These are phyloP conservation scores for Centrocercus urophasianus DNA, from an alignment of 2,113 vertebrate genomes.

Conservation along the genomic window DNA sequence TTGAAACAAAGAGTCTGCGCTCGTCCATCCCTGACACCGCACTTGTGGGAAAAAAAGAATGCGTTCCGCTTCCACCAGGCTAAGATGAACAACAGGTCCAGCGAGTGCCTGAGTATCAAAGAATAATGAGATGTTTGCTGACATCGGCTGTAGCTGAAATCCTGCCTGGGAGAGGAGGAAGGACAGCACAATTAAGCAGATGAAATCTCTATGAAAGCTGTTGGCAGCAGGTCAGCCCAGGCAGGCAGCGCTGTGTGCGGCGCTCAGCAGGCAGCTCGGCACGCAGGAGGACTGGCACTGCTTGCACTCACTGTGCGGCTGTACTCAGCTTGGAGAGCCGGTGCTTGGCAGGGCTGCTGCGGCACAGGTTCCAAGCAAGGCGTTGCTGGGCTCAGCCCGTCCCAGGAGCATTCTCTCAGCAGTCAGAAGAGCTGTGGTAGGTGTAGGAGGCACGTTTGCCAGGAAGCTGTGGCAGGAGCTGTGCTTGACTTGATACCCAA, in stretches of 20 bases:
- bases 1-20: neutral
- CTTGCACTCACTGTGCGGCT: neutral
- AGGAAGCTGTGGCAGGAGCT: neutral
- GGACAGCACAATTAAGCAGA: neutral
- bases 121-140: neutral
- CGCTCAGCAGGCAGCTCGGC: neutral
- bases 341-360: neutral
- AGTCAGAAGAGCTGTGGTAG: neutral
- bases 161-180: neutral
- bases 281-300: neutral
- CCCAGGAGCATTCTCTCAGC: neutral
- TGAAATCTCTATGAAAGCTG: neutral
- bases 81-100: neutral
- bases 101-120: neutral
- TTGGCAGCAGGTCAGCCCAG: neutral
- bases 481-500: no score
- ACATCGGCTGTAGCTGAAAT: neutral
- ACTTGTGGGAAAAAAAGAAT: neutral
- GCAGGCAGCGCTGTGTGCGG: neutral
- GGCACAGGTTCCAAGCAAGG: neutral
- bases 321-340: neutral
- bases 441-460: neutral
- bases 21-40: neutral
- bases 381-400: neutral
- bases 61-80: neutral